Conservation (phyloP, 2,113 vertebrate genomes). For the Hemicordylus capensis region DNA sequence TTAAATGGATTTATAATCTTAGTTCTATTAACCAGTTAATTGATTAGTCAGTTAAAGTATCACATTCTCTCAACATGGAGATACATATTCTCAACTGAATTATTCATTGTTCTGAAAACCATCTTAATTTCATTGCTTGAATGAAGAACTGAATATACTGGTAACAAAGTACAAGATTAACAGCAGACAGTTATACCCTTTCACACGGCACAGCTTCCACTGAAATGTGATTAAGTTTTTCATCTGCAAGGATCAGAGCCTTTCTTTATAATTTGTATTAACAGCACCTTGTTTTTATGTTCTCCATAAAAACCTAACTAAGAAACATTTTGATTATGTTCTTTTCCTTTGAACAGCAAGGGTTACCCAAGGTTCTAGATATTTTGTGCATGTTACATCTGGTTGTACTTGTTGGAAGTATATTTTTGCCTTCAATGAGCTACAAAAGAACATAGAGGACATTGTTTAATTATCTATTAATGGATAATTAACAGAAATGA, state of each 20-base stretch:
- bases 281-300: neutral
- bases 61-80: neutral
- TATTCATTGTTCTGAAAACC: neutral
- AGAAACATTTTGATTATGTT: constrained; percentile 18
- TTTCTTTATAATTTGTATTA: neutral
- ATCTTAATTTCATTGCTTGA: neutral
- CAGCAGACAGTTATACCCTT: neutral
- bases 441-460: neutral
- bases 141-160: neutral
- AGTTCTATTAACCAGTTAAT: neutral
- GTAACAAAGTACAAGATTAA: neutral
- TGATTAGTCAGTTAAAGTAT: neutral
- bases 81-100: neutral
- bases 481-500: constrained; percentile 30
- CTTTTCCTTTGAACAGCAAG: constrained; percentile 33
- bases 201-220: neutral
- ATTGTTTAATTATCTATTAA: constrained; percentile 8
- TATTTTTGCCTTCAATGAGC: neutral
- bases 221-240: constrained; percentile 11
- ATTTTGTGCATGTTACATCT: constrained; percentile 17
- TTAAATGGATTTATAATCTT: neutral
- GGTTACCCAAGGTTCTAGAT: neutral
- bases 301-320: too few species aligned
- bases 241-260: constrained; percentile 5
- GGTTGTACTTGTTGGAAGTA: constrained; percentile 20